Evolutionary conservation across 1,140 invertebrate genomes (phyloP), one percentile per base, ranked within the genome.

Genomic region (Drosophila pandora): DNA sequence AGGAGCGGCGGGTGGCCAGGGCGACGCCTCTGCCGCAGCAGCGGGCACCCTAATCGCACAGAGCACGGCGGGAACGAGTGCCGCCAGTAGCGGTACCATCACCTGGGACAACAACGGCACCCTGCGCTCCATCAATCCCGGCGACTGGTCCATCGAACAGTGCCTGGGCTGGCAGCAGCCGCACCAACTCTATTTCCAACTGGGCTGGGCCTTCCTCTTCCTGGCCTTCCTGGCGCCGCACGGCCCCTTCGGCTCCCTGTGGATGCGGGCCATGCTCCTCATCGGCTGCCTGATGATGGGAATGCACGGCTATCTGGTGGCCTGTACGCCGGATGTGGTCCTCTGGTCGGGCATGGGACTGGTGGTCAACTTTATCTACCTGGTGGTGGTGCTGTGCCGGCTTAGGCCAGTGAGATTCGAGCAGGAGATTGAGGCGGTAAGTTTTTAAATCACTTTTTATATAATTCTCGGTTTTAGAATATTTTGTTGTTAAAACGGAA

Each of bases 341-440:
- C 93, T 97, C 50, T 98, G 97, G 97, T 97, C 97, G 88, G 94
- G 94, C 79, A 94, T 95, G 39, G 97, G 97, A 92, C 94, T 97
- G 79, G 92, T 94, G 74, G 95, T 97, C 89, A 97, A 97, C 93
- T 94, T 96, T 73, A 92, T 97, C 77, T 96, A 97, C 92, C 94
- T 97, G 63, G 93, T 95, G 77, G 94, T 96, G 75, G 94, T 97
- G 73, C 94, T 97, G 71, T 97, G 96, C 93, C 94, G 95, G 71
- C 93, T 97, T 79, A 93, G 96, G 81, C 96, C 96, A 9, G 95
- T 97, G 64, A 95, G 95, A 90, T 97, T 97, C 90, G 94, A 96
- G 62, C 95, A 95, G 83, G 96, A 97, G 92, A 94, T 98, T 78
- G 96, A 97, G 92, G 95, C 96, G 94, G 96, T 96, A 92, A 93